phyloP scores from a whole-genome alignment of 2,888 invertebrate genomes.

The Rhagonycha lutea region DNA sequence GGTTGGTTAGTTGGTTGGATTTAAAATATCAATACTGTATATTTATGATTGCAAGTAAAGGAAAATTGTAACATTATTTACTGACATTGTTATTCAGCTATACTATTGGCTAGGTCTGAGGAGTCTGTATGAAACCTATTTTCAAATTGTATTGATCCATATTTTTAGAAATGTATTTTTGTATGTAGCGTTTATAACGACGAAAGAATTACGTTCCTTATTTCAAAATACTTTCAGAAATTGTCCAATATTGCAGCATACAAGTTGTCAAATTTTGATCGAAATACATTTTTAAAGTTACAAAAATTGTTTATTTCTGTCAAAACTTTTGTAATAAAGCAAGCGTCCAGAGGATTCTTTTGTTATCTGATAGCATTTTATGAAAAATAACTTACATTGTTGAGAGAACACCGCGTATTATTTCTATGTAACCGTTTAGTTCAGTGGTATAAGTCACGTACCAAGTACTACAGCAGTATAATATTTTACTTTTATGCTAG shows the following conservation, averaged over 20 bases:
- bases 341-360: slow-evolving; percentile 27
- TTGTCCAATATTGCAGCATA: not conserved
- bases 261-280: not conserved
- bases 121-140: not conserved
- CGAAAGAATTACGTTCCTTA: not conserved
- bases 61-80: not conserved
- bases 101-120: not conserved
- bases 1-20: not conserved
- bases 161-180: not conserved
- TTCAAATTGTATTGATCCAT: not conserved
- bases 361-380: slow-evolving; percentile 31
- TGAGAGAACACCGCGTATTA: slow-evolving; percentile 25
- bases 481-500: slow-evolving; percentile 40
- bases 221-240: not conserved
- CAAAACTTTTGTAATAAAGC: slow-evolving; percentile 32
- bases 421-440: slow-evolving; percentile 25
- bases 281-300: slow-evolving; percentile 25
- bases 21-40: not conserved
- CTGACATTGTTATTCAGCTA: not conserved
- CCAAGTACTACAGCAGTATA: slow-evolving; percentile 34
- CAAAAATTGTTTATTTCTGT: slow-evolving; percentile 30
- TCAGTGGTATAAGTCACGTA: slow-evolving; percentile 37
- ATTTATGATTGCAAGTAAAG: not conserved
- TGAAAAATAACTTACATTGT: slow-evolving; percentile 33
- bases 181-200: not conserved